Conservation (phyloP, 1,140 invertebrate species). For the Pseudomyrmex flavicornis region DNA sequence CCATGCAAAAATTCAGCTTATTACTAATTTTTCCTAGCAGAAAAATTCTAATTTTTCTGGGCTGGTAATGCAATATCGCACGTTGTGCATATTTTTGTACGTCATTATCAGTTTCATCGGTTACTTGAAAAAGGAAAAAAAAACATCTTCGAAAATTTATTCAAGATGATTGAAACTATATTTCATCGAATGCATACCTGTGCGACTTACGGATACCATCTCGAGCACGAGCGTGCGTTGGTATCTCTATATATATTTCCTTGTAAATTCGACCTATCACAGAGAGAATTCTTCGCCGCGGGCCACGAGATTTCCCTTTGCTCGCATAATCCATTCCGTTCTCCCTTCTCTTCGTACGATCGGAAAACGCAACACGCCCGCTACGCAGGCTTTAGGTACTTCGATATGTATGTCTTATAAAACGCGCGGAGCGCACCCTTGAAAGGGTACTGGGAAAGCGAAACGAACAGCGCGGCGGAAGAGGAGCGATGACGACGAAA, state of each 20-base stretch:
- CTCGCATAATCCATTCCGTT: constrained; percentile 58
- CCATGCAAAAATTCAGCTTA: too few species aligned
- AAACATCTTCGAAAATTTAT: background rate
- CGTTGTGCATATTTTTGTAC: too few species aligned
- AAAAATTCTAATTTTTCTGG: too few species aligned
- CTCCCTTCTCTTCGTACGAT: constrained; percentile 18
- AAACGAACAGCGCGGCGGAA: constrained; percentile 9
- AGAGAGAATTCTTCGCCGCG: constrained; percentile 26
- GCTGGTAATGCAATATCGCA: background rate
- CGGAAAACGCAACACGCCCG: constrained; percentile 51
- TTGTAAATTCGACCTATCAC: constrained; percentile 36
- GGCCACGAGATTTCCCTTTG: constrained; percentile 38
- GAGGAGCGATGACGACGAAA: constrained; percentile 13
- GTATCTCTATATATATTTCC: constrained; percentile 32
- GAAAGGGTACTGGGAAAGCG: background rate
- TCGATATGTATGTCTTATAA: constrained; percentile 47
- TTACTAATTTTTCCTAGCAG: too few species aligned
- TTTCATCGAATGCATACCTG: constrained; percentile 16
- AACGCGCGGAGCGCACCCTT: constrained; percentile 11
- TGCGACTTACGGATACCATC: constrained; percentile 22
- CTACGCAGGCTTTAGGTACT: constrained; percentile 21
- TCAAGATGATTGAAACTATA: background rate
- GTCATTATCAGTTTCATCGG: background rate
- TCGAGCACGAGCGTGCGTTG: background rate
- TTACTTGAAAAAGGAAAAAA: background rate